Conservation (phyloP, 2,888 invertebrate species). For the Sphaeridia pumilis region DNA sequence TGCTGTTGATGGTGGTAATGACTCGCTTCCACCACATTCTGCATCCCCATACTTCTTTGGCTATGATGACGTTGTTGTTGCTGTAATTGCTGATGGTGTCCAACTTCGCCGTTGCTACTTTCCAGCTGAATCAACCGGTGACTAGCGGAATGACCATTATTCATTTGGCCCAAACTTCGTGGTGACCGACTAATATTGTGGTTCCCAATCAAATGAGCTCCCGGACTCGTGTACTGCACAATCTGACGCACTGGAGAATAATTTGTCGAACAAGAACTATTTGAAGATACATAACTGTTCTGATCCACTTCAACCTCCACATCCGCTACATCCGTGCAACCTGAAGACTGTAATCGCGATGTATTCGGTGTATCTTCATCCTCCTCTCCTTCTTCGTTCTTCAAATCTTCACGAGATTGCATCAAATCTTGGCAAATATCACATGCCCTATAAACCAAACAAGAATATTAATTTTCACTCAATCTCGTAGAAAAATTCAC, state of each 20-base stretch:
- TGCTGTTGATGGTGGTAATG: conserved; percentile 14
- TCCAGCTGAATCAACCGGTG: conserved; percentile 11
- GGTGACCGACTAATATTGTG: background rate
- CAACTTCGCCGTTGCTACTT: conserved; percentile 2
- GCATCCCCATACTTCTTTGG: conserved; percentile 13
- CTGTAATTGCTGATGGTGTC: conserved; percentile 19
- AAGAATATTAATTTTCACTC: conserved; percentile 5
- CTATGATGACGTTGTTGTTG: conserved; percentile 18
- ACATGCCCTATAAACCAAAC: conserved; percentile 25
- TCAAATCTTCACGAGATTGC: conserved; percentile 15
- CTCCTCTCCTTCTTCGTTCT: conserved; percentile 25
- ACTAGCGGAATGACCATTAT: conserved; percentile 12
- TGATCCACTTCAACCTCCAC: conserved; percentile 33
- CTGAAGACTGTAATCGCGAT: conserved; percentile 24
- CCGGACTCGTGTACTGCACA: background rate
- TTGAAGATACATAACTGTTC: conserved; percentile 16
- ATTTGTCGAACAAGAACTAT: conserved; percentile 6
- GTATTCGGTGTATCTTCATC: conserved; percentile 23
- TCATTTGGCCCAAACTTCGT: background rate
- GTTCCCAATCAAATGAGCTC: background rate
- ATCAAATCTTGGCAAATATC: conserved; percentile 35
- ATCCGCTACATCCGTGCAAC: conserved; percentile 33
- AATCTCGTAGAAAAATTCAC: background rate
- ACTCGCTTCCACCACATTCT: too few relatives aligned
- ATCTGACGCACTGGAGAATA: background rate